phyloP scores from a whole-genome alignment of 2,888 invertebrate genomes.

The Trichogramma dendrolimi region DNA sequence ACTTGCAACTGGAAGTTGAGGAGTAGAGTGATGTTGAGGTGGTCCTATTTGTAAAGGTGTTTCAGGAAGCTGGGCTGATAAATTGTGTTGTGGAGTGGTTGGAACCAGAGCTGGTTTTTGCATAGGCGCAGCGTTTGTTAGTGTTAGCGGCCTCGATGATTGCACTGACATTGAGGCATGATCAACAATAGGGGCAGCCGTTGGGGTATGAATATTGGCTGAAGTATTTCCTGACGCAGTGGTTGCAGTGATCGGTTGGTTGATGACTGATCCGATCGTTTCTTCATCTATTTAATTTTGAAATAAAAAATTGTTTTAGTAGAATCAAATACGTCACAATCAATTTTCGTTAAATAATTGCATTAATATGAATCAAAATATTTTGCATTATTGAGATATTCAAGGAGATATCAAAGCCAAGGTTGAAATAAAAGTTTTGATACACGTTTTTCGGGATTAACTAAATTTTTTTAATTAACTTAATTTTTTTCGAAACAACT shows the following conservation, averaged over 20 bases:
- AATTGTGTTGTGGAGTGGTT: background rate
- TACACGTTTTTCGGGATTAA: no score
- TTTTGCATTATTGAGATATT: no score
- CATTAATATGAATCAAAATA: no score
- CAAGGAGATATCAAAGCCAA: no score
- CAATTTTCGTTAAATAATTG: no score
- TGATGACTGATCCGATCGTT: background rate
- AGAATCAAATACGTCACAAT: no score
- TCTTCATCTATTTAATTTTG: no score
- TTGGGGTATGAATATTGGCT: background rate
- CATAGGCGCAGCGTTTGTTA: slow-evolving; percentile 50
- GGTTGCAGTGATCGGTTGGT: slow-evolving; percentile 55
- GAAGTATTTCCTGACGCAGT: slow-evolving; percentile 49
- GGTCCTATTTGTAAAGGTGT: slow-evolving; percentile 41
- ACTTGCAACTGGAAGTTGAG: slow-evolving; percentile 30
- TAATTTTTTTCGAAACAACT: no score
- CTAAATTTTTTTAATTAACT: no score
- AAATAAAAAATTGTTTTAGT: no score
- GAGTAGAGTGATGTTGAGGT: slow-evolving; percentile 44
- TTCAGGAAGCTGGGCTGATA: no score
- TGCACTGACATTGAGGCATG: slow-evolving; percentile 50
- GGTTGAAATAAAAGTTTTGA: no score
- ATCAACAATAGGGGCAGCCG: slow-evolving; percentile 47
- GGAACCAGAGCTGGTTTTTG: slow-evolving; percentile 39
- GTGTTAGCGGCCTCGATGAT: slow-evolving; percentile 44